Evolutionary conservation across 2,113 vertebrate species (phyloP), one percentile per base, ranked within the genome.

Genomic region (Rhea americana): DNA sequence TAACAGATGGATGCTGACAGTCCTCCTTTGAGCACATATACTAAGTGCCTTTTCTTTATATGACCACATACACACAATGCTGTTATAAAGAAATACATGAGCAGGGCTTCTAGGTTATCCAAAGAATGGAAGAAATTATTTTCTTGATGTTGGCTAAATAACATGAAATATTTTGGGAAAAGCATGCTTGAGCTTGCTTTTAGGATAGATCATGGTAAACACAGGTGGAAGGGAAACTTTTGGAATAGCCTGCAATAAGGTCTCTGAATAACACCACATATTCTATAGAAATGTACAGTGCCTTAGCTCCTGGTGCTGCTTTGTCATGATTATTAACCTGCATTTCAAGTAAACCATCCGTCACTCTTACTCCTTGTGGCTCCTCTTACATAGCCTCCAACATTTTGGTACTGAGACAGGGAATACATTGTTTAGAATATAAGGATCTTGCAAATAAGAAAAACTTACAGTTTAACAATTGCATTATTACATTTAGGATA

Each of bases 101-200:
- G 63, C 22, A 73, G 90, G 9, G n/a, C 37, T 84, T 90, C 32
- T 72, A 32, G 70, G 55, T 66, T 37, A 55, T 70, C 13, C 7
- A 10, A 39, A 76, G 37, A 82, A 79, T 58, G 20, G 75, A 70
- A 80, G 15, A 85, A 79, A 62, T 9, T 74, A 25, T 35, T 39
- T 79, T 83, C 20, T 65, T 75, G 32, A 16, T 51, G 7, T 81
- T 1, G 3, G 79, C 63, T 81, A 82, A 91, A 93, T 26, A n/a
- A 43, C 58, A 95, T 66, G 83, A 78, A 91, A 88, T 61, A 90
- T 35, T 93, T 45, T 79, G 35, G 47, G 61, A 61, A 91, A 58
- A 37, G 17, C 9, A 55, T 11, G 25, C 30, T 20, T 55, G n/a
- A 41, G 9, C 24, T 84, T 87, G 56, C 13, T 65, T 82, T 86